Base-by-base conservation (phyloP, 2,888 invertebrate species). In the Diaprepes abbreviatus region DNA sequence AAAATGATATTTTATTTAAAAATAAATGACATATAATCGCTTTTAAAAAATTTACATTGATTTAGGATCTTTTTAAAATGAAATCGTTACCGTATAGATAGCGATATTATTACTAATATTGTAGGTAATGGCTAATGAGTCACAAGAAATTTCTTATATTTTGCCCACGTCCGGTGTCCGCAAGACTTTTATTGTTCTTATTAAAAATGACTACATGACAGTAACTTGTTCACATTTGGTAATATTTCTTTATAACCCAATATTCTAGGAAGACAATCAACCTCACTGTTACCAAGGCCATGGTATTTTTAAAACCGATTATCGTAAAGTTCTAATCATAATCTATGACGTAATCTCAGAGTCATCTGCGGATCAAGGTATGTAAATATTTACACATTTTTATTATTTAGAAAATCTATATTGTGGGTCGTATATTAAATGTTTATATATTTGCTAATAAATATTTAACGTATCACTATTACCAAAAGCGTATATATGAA, bases 361-460 rank as follows among this genome's bases (percentile, higher is more conserved):
- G 31, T 60, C 45, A 60, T 45, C 43, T 45, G 43, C 60, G 19
- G 45, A 60, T 58, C 40, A 58, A 58, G 45, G 45, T 48, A 60
- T 17, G 43, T 60, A 60, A 60, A 60, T 60, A 60, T 45, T 45
- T 60, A 33, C 45, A 31, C 17, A 21, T 45, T 60, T 43, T 40
- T 60, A 48, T 59, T 28, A 59, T 48, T 48, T 21, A 19, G 14
- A 17, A 50, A 16, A 50, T 50, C 28, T 50, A 28, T 50, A 50
- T 28, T 28, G 48, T 50, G 48, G 48, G 48, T 50, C 14, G 28
- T 28, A 28, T 28, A 48, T 5, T 19, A 28, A 50, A 28, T 21
- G 6, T 24, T n/a, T 43, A 28, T 12, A 14, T 28, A 45, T 45
- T 45, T 21, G 24, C 24, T 43, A 24, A 50, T 48, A 28, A 28